These are phyloP conservation scores for Euproctis similis DNA, from an alignment of 2,888 invertebrate genomes.

Conservation along the genomic window DNA sequence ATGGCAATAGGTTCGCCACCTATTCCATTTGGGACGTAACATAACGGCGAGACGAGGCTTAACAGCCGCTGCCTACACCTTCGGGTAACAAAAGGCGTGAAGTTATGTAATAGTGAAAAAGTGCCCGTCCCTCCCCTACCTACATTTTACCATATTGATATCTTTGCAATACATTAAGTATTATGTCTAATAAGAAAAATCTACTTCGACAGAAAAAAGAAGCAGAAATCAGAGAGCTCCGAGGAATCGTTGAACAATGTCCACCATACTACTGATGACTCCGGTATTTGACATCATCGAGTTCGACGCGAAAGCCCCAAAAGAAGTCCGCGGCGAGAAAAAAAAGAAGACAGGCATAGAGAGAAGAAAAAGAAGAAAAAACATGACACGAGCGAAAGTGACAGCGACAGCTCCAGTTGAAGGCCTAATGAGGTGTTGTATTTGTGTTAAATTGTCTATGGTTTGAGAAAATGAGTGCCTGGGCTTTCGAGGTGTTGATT, in stretches of 20 bases:
- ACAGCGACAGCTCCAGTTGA: conserved; percentile 60
- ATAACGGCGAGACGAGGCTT: too few species aligned
- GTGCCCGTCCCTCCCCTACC: too few species aligned
- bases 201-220: conserved; percentile 42
- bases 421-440: conserved; percentile 13
- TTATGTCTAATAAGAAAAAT: too few species aligned
- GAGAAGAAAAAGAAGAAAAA: conserved; percentile 42
- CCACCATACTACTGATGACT: conserved; percentile 67
- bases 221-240: conserved; percentile 58
- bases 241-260: conserved; percentile 62
- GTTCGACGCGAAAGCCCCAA: conserved; percentile 58
- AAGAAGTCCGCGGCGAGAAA: conserved; percentile 36
- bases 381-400: conserved; percentile 44
- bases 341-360: conserved; percentile 23
- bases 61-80: too few species aligned
- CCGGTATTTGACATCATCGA: conserved; percentile 71
- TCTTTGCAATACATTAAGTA: background rate
- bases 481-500: background rate
- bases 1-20: too few species aligned
- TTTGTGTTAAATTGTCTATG: conserved; percentile 21
- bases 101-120: too few species aligned
- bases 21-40: too few species aligned
- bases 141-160: too few species aligned
- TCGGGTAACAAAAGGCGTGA: too few species aligned
- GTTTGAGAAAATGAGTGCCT: conserved; percentile 9